phyloP scores from a whole-genome alignment of 2,113 vertebrate genomes.

The Xiphophorus maculatus region DNA sequence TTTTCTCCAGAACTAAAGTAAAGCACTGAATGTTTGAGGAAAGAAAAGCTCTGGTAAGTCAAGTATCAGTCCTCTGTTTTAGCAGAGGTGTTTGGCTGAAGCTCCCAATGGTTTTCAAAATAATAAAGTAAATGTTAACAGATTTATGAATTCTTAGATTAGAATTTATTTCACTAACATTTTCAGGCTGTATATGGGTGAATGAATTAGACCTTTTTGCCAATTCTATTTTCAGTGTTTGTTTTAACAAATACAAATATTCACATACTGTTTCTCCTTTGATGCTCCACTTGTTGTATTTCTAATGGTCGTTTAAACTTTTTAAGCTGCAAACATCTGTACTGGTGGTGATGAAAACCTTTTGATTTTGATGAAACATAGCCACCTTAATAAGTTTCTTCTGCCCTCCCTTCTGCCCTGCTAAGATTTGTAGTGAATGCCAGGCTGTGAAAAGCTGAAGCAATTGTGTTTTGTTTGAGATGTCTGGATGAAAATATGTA shows the following conservation, averaged over 20 bases:
- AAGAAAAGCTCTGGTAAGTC: slow-evolving; percentile 14
- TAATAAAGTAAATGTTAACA: not conserved
- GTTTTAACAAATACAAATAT: not conserved
- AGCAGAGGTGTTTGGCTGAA: not conserved
- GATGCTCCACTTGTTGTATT: not conserved
- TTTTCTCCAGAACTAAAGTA: slow-evolving; percentile 1
- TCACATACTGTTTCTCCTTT: not conserved
- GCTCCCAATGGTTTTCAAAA: not conserved
- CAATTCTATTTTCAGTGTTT: not conserved
- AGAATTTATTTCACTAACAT: not conserved
- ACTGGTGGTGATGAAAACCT: not conserved
- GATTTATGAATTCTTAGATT: not conserved
- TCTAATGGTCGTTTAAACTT: not conserved
- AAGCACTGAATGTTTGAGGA: slow-evolving; percentile 13
- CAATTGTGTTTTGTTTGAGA: no score
- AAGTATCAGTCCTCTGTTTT: slow-evolving; percentile 26
- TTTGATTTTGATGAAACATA: not conserved
- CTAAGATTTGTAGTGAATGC: not conserved
- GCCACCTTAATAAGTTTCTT: not conserved
- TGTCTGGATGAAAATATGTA: no score
- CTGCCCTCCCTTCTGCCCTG: not conserved
- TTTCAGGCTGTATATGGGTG: not conserved
- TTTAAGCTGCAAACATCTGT: not conserved
- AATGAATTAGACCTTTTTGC: not conserved
- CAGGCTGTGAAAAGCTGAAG: not conserved